Evolutionary conservation across 2,888 invertebrate species (phyloP).

Genomic region (Leptogaster cylindrica): DNA sequence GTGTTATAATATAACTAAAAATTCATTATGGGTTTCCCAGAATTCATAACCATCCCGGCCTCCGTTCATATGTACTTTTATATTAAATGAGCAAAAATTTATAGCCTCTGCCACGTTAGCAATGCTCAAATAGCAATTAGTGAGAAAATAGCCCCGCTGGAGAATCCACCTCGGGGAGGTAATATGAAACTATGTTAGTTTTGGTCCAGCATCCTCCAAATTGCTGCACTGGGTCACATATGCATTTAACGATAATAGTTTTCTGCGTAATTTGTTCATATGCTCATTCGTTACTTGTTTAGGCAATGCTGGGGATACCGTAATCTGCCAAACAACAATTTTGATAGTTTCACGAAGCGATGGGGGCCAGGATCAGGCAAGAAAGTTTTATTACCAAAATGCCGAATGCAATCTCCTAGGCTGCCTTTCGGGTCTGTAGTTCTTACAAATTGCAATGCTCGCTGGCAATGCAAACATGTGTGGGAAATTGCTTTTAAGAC

Average conservation of each 20-base stretch:
- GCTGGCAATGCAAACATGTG: conserved; percentile 31
- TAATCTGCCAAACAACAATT: conserved; percentile 29
- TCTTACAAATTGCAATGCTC: conserved; percentile 34
- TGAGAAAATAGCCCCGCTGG: conserved; percentile 15
- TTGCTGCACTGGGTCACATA: conserved; percentile 54
- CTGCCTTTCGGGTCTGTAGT: conserved; percentile 28
- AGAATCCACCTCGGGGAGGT: conserved; percentile 24
- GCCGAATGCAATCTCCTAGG: conserved; percentile 37
- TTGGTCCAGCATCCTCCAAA: conserved; percentile 1
- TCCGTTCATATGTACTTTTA: conserved; percentile 5
- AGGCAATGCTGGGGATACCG: not conserved
- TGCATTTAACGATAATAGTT: conserved; percentile 61
- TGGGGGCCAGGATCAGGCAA: not conserved
- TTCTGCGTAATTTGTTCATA: conserved; percentile 60
- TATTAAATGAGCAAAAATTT: conserved; percentile 30
- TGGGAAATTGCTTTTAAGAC: conserved; percentile 38
- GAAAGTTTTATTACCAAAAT: conserved; percentile 41
- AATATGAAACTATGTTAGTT: not conserved
- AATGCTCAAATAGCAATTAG: conserved; percentile 39
- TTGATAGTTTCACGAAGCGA: conserved; percentile 9
- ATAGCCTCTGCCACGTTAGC: conserved; percentile 17
- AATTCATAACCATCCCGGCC: not conserved
- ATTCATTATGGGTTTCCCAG: conserved; percentile 8
- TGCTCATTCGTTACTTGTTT: conserved; percentile 15
- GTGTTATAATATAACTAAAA: too few relatives aligned